phyloP scores from a whole-genome alignment of 2,113 vertebrate genomes.

The Pollachius pollachius region DNA sequence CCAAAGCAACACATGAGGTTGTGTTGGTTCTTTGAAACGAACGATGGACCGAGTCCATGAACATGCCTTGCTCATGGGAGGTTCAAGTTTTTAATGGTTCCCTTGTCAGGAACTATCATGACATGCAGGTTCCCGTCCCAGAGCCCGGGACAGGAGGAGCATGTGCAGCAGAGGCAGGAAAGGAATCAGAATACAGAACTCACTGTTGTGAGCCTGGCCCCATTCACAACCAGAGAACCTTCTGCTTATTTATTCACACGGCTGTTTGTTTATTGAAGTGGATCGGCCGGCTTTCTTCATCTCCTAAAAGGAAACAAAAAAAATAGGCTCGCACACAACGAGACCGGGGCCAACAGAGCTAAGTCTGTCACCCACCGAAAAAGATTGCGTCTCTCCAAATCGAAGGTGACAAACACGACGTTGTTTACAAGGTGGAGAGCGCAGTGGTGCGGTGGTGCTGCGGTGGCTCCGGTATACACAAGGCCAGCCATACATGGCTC shows the following conservation, averaged over 20 bases:
- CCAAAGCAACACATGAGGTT: constrained; percentile 4
- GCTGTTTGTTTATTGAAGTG: constrained; percentile 70
- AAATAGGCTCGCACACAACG: constrained; percentile 23
- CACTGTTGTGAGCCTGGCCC: constrained; percentile 42
- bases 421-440: constrained; percentile 56
- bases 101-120: constrained; percentile 22
- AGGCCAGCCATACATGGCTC: constrained; percentile 38
- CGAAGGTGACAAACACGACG: constrained; percentile 69
- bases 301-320: constrained; percentile 53
- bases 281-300: constrained; percentile 62
- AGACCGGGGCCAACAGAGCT: constrained; percentile 56
- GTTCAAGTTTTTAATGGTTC: constrained; percentile 31
- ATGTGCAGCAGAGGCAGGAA: constrained; percentile 51
- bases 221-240: constrained; percentile 49
- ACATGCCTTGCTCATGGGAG: constrained; percentile 31
- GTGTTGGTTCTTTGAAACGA: constrained; percentile 15
- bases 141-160: constrained; percentile 25
- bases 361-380: constrained; percentile 58
- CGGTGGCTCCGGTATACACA: constrained; percentile 32
- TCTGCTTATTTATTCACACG: constrained; percentile 68
- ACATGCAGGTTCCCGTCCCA: constrained; percentile 32
- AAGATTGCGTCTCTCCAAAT: constrained; percentile 58
- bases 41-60: constrained; percentile 14
- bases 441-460: constrained; percentile 12
- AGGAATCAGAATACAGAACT: constrained; percentile 45